Conservation (phyloP, 2,113 vertebrate species). For the Phyllopteryx taeniolatus region DNA sequence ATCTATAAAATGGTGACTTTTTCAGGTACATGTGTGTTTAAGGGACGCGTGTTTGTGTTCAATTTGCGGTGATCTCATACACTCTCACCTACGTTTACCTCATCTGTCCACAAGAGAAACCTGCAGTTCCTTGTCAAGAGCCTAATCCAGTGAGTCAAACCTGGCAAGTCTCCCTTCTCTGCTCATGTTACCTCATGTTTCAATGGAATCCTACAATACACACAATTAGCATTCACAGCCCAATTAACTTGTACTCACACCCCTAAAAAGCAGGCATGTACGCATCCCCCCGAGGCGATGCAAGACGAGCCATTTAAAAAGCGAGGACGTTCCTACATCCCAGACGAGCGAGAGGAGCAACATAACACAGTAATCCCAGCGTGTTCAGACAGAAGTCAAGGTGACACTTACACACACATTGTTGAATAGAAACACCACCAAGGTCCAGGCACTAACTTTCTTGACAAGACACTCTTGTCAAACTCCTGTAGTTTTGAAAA, state of each 20-base stretch:
- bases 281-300: conserved; percentile 13
- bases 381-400: conserved; percentile 24
- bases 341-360: background rate
- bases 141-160: conserved; percentile 18
- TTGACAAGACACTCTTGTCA: conserved; percentile 40
- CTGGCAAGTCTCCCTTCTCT: conserved; percentile 7
- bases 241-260: background rate
- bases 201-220: conserved; percentile 10
- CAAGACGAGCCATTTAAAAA: conserved; percentile 1
- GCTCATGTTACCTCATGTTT: conserved; percentile 39
- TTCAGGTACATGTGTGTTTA: background rate
- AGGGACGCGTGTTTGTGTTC: background rate
- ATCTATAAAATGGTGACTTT: background rate
- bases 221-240: conserved; percentile 9
- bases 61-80: conserved; percentile 15
- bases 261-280: background rate
- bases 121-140: conserved; percentile 8
- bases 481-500: conserved; percentile 49
- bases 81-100: conserved; percentile 13
- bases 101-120: conserved; percentile 18
- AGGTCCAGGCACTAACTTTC: conserved; percentile 38
- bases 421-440: conserved; percentile 49
- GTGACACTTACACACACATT: conserved; percentile 68
- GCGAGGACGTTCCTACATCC: background rate
- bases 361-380: conserved; percentile 6